Evolutionary conservation across 2,797 vertebrate species (phyloP), one percentile per base, ranked within the genome.

Genomic region (Sebastes taczanowskii): DNA sequence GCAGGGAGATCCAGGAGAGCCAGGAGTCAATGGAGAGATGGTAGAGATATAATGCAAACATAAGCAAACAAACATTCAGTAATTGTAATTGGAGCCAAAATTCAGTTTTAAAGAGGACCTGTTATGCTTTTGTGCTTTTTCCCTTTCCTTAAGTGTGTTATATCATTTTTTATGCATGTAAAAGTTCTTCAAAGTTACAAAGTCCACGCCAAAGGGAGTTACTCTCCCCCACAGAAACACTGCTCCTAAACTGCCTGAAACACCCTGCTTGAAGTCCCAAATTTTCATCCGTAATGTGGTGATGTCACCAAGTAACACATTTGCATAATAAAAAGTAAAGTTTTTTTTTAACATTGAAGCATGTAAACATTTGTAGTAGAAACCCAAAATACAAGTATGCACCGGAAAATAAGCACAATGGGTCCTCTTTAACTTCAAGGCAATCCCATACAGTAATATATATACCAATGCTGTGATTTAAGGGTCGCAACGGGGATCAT

Each of bases 1-100:
- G 4, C 90, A 98, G 97, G 97, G 97, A 56, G 97, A 97, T 23
- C 78, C 94, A 2, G 97, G 97, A 58, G 97, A 97, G 70, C 93
- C 94, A 3, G 97, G 97, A 3, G 80, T 89, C 20, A 94, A 95
- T 2, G 97, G 97, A 85, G 92, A 86, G 74, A 92, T 93, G 18
- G 97, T 97, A 93, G 27, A 71, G n/a, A 6, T 9, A 16, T 35
- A 71, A 16, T 3, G 64, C 46, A 52, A 38, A 68, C 27, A 69
- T 3, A 10, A 56, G n/a, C 29, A 72, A 22, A 53, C 18, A 38
- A 53, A 35, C 13, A 64, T 35, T 76, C 25, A 22, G 1, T 35
- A 6, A 53, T 16, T 34, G 29, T 30, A 34, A 27, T 27, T 73
- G 3, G 2, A 25, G 8, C 11, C 14, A 42, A 66, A 58, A n/a